These are phyloP conservation scores for Maccullochella peelii DNA, from an alignment of 2,113 vertebrate genomes.

Conservation along the genomic window DNA sequence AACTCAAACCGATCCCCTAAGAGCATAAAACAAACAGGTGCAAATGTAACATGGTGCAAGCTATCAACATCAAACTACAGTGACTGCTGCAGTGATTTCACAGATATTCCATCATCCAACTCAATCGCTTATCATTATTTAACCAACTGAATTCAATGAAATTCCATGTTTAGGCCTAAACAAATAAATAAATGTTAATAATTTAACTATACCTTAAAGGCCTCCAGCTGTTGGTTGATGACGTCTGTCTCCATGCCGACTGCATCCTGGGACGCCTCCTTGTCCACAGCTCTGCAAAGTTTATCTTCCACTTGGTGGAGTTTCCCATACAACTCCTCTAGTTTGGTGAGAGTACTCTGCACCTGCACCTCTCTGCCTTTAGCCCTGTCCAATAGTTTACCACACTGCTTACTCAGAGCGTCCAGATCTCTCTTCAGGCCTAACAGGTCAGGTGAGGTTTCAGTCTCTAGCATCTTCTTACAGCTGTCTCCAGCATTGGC, in stretches of 20 bases:
- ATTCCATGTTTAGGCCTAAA: background rate
- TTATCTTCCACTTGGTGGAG: conserved; percentile 83
- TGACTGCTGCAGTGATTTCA: background rate
- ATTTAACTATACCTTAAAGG: conserved; percentile 93
- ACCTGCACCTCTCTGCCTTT: conserved; percentile 89
- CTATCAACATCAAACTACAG: background rate
- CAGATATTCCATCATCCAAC: background rate
- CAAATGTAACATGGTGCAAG: too few relatives aligned
- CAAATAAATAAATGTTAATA: background rate
- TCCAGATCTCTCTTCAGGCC: conserved; percentile 95
- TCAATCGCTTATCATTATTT: background rate
- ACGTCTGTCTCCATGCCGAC: conserved; percentile 96
- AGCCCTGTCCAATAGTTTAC: conserved; percentile 93
- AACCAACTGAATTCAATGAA: background rate
- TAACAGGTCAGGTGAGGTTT: conserved; percentile 92
- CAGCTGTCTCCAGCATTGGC: conserved; percentile 90
- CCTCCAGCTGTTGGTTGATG: conserved; percentile 94
- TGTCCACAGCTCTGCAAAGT: conserved; percentile 86
- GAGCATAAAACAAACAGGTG: conserved; percentile 14
- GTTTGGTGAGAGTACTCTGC: conserved; percentile 82
- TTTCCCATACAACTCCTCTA: conserved; percentile 89
- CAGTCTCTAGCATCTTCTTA: conserved; percentile 92
- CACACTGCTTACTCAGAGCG: conserved; percentile 94
- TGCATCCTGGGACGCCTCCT: conserved; percentile 91
- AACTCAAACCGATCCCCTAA: background rate